Evolutionary conservation across 2,888 invertebrate species (phyloP), one percentile per base, ranked within the genome.

Genomic region (Charanyca ferruginea): DNA sequence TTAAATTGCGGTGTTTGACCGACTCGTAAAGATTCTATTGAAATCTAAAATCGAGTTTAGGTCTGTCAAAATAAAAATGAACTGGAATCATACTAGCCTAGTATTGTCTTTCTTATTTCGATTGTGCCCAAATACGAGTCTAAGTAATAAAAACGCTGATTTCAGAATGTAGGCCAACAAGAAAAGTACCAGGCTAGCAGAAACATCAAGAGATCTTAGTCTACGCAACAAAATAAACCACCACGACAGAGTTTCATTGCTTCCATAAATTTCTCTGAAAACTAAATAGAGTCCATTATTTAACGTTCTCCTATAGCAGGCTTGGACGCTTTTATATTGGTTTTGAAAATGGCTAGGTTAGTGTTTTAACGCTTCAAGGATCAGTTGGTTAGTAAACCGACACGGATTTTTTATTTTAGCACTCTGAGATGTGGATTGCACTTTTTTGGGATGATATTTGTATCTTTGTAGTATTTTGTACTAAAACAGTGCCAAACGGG

Each of bases 271-370:
- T 80, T 71, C 59, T 66, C 58, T 67, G 74, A 58, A 73, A 55
- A 72, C 76, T 82, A 82, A 83, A 83, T 74, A 79, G 81, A 68
- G 66, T 42, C 61, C 77, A 77, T 85, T 74, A 79, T 77, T 84
- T 79, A 80, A 53, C 69, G 48, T 38, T 38, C 25, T 59, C 49
- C 62, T 69, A 64, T 64, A 54, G 45, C 65, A 41, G 38, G 60
- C 53, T 64, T 57, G 73, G 65, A 58, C 51, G 57, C 48, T 70
- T 80, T 77, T 79, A 69, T 80, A 67, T 66, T 63, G 66, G 45
- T 45, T 73, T 64, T 53, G 44, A 38, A 77, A 70, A 65, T 42
- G 22, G 52, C 23, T 38, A 45, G 2, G 57, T 28, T 49, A 57
- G 41, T 53, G 32, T 49, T 53, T 23, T 9, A 53, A 16, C 48